Conservation (phyloP, 2,113 vertebrate genomes). For the Sarotherodon lohbergeri region DNA sequence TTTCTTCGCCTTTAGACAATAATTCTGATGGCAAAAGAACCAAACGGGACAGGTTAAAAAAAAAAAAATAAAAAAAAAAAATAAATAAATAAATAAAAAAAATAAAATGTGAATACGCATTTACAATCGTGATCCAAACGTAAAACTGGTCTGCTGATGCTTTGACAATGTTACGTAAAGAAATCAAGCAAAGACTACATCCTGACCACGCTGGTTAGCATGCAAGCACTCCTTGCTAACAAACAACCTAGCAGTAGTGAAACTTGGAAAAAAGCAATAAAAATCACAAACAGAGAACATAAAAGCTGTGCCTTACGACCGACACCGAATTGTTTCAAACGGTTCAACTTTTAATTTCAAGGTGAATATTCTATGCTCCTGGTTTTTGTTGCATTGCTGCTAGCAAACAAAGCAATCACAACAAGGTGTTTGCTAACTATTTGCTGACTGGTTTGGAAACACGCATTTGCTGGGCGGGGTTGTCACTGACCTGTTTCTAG, state of each 20-base stretch:
- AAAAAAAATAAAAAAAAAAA: too few species aligned
- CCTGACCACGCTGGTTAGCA: fast-evolving
- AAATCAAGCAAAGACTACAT: not conserved
- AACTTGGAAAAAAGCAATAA: not conserved
- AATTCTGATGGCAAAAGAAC: too few species aligned
- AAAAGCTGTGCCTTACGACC: not conserved
- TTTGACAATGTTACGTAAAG: not conserved
- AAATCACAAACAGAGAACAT: not conserved
- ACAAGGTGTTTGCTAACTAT: not conserved
- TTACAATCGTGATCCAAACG: not conserved
- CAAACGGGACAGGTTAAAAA: too few species aligned
- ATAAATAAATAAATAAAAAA: too few species aligned
- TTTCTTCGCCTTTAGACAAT: too few species aligned
- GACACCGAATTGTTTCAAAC: not conserved
- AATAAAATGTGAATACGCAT: not conserved
- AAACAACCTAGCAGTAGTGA: not conserved
- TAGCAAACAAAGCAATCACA: not conserved
- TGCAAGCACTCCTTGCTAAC: not conserved
- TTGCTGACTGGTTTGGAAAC: not conserved
- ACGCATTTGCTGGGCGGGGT: not conserved
- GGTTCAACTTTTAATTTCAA: not conserved
- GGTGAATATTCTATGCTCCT: not conserved
- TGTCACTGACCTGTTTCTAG: not conserved
- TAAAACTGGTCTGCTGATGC: not conserved
- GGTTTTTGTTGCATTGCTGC: not conserved